phyloP scores from a whole-genome alignment of 2,888 invertebrate species.

The Didymodactylos carnosus region DNA sequence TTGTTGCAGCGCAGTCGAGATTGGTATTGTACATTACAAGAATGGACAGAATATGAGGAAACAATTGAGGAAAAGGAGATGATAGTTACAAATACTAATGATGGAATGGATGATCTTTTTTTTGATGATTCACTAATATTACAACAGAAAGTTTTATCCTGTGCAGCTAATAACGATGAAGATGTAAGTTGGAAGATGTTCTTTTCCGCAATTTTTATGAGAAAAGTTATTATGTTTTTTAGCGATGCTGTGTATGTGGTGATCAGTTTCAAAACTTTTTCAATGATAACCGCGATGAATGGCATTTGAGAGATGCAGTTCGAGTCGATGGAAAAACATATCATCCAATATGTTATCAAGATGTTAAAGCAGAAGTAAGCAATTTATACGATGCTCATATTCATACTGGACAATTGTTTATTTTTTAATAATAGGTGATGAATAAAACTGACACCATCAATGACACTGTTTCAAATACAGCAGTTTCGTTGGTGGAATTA shows the following conservation, averaged over 20 bases:
- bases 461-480: no score
- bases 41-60: constrained; percentile 15
- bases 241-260: constrained; percentile 61
- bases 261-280: constrained; percentile 84
- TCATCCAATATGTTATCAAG: constrained; percentile 73
- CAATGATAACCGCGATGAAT: constrained; percentile 88
- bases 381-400: no score
- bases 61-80: constrained; percentile 13
- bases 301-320: constrained; percentile 67
- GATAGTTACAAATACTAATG: no score
- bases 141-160: no score
- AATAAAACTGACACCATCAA: no score
- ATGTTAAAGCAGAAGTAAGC: constrained; percentile 37
- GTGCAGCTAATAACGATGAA: background rate
- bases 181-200: background rate
- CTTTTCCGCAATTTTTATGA: background rate
- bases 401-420: no score
- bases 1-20: background rate
- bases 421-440: no score
- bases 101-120: no score
- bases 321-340: constrained; percentile 52
- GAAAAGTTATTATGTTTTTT: background rate
- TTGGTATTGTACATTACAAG: constrained; percentile 13
- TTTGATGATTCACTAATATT: no score
- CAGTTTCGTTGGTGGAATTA: no score